Base-by-base conservation (phyloP, 2,113 vertebrate genomes). In the Pollimyrus isidori region DNA sequence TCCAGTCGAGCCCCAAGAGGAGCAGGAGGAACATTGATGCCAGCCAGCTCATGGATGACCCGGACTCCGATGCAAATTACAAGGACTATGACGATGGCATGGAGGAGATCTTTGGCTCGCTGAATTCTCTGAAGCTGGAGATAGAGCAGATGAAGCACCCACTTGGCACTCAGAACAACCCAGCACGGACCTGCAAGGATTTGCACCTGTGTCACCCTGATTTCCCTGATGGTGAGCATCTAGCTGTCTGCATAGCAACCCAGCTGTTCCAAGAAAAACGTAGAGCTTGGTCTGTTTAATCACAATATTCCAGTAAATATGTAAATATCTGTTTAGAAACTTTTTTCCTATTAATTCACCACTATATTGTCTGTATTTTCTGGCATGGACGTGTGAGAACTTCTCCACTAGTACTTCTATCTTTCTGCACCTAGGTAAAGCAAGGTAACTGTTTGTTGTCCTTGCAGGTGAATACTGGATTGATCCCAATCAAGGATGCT, bases 401-500 rank as follows among this genome's bases (percentile, higher is more conserved):
- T 69, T 30, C 82, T 9, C 39, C 80, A 9, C 17, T 3, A 46
- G 42, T 83, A 11, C 80, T 45, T 15, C 80, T 6, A 21, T n/a
- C 45, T 46, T n/a, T n/a, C 42, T 48, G 80, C 42, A 46, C 19
- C 7, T 21, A 83, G 39, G 80, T 46, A 15, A 48, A 62, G 45
- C 53, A 58, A 45, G 7, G 5, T 48, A 39, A 84, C 15, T 42
- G 4, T 89, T 19, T 35, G 83, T 30, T 82, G 56, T 88, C 58
- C 87, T 89, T 90, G 73, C 94, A 99, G 98, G 98, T 89, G 97
- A 98, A 92, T 99, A 99, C 93, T 99, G 98, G 98, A 98, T 99
- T 10, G 98, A 99, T 90, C 98, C 98, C 0, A 99, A 99, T 94
- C 98, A 99, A 91, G 98, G 98, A 13, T 99, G 98, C 93, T 97